Percentiles rank a stretch among this genome's conserved stretches.
Evolutionary conservation across 2,888 invertebrate species (phyloP).

Genomic region (Drosophila subsilvestris): DNA sequence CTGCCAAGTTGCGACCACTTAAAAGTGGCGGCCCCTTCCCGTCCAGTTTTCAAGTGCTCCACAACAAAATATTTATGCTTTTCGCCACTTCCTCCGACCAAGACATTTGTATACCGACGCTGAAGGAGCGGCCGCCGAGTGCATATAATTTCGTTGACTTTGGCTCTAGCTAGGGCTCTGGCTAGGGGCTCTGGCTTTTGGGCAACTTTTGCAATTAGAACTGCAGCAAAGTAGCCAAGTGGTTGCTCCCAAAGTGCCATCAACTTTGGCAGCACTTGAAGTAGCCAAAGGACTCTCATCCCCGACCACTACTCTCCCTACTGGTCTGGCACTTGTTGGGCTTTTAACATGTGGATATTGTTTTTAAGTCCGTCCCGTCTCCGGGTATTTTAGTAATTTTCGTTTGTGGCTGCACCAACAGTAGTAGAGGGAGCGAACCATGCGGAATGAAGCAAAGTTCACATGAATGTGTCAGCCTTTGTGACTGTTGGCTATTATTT

Average conservation of each 20-base stretch:
- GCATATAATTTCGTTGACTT: conserved; percentile 61
- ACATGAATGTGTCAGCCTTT: conserved; percentile 42
- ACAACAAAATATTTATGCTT: conserved; percentile 37
- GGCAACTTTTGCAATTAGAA: conserved; percentile 72
- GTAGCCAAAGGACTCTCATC: conserved; percentile 7
- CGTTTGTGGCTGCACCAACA: conserved; percentile 36
- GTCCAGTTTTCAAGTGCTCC: conserved; percentile 11
- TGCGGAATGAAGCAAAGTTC: conserved; percentile 29
- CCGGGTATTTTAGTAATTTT: conserved; percentile 27
- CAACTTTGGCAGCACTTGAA: conserved; percentile 40
- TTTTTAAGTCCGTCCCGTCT: conserved; percentile 4
- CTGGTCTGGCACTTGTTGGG: conserved; percentile 44
- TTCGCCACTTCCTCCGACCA: conserved; percentile 15
- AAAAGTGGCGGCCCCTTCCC: conserved; percentile 1
- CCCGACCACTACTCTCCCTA: conserved; percentile 12
- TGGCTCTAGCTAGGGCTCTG: conserved; percentile 3
- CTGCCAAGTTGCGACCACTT: conserved; percentile 9
- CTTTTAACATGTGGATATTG: conserved; percentile 49
- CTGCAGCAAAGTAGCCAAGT: conserved; percentile 59
- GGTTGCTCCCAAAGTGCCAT: conserved; percentile 45
- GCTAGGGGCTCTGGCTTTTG: conserved; percentile 32
- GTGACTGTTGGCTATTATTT: conserved; percentile 26
- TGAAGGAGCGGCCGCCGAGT: conserved; percentile 31
- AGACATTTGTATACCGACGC: conserved; percentile 9
- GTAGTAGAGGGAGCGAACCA: conserved; percentile 28